phyloP scores from a whole-genome alignment of 2,797 vertebrate species.

The Lepidocolaptes lacrymiger region DNA sequence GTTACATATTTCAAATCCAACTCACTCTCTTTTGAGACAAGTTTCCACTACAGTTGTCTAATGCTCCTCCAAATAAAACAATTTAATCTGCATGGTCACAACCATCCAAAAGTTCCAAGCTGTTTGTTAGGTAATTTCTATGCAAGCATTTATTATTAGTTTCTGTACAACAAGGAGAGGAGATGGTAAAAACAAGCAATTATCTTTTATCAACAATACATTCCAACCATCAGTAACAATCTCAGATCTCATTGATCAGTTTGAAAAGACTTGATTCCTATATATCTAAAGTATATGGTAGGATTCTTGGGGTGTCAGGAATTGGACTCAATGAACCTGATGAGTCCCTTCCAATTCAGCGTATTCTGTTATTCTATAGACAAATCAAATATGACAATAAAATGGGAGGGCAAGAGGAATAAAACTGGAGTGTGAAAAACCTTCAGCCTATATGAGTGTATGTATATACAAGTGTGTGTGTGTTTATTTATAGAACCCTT shows the following conservation, averaged over 20 bases:
- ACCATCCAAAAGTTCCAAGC: not conserved
- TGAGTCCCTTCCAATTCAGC: not conserved
- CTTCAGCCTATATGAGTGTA: not conserved
- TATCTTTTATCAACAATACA: not conserved
- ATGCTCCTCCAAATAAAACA: not conserved
- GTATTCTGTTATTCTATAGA: not conserved
- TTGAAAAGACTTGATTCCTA: not conserved
- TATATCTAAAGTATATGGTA: not conserved
- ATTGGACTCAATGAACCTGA: not conserved
- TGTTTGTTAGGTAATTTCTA: not conserved
- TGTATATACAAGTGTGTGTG: accelerated
- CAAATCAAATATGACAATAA: not conserved
- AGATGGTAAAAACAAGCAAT: not conserved
- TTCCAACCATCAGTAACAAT: not conserved
- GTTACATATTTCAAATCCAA: not conserved
- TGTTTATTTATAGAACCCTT: not conserved
- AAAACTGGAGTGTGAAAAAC: not conserved
- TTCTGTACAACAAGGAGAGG: not conserved
- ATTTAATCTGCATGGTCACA: not conserved
- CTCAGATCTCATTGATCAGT: not conserved
- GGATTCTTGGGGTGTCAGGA: not conserved
- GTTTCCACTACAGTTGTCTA: not conserved
- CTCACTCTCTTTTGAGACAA: not conserved
- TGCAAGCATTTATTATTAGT: not conserved
- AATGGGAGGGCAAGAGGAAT: not conserved